A percentile compares a stretch with the other conserved stretches of the same genome.
Conservation (phyloP, 1,140 invertebrate genomes). For the Drosophila biarmipes region DNA sequence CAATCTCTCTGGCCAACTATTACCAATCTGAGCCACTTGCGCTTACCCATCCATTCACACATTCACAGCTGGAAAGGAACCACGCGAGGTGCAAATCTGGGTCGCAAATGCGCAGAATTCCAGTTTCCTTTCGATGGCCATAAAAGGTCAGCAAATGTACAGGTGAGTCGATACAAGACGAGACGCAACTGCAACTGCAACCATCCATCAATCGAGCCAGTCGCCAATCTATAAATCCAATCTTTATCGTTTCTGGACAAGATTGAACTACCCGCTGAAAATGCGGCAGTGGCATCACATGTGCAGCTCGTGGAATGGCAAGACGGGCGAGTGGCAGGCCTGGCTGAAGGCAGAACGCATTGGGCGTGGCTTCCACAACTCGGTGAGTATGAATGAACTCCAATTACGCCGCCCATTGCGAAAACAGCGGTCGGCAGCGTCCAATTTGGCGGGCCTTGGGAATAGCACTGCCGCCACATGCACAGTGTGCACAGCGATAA, state of each 20-base stretch:
- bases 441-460: no score
- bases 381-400: slow-evolving; percentile 86
- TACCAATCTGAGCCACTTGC: slow-evolving; percentile 40
- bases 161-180: slow-evolving; percentile 66
- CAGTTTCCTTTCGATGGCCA: slow-evolving; percentile 91
- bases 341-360: slow-evolving; percentile 93
- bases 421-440: background rate
- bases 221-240: background rate
- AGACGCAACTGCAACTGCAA: background rate
- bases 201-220: slow-evolving; percentile 3
- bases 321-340: slow-evolving; percentile 93
- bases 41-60: background rate
- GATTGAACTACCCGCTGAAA: slow-evolving; percentile 92
- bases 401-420: slow-evolving; percentile 31
- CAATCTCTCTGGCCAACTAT: slow-evolving; percentile 10
- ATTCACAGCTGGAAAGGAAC: slow-evolving; percentile 88
- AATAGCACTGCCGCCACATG: no score
- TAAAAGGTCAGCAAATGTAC: slow-evolving; percentile 92
- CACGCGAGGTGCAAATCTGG: slow-evolving; percentile 90
- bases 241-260: slow-evolving; percentile 46
- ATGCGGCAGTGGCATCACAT: slow-evolving; percentile 93
- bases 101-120: slow-evolving; percentile 91
- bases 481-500: background rate
- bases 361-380: slow-evolving; percentile 92
- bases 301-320: slow-evolving; percentile 93